Percentiles rank a stretch among this genome's conserved stretches.
phyloP scores from a whole-genome alignment of 2,113 vertebrate species.

The Candoia aspera region DNA sequence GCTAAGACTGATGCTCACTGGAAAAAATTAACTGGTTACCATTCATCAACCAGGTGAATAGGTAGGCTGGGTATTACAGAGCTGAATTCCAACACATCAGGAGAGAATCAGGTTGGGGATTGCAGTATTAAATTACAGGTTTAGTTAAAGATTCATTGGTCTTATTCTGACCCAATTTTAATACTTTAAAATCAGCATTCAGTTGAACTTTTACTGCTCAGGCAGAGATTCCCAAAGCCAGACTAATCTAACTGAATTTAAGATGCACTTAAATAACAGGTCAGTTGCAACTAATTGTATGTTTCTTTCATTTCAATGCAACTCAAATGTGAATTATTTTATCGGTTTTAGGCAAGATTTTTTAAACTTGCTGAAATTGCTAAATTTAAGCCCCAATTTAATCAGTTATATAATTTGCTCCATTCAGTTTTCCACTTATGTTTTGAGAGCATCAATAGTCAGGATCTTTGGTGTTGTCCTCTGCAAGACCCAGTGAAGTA shows the following conservation, averaged over 20 bases:
- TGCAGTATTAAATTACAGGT: background rate
- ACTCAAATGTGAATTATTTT: background rate
- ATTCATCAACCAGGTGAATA: background rate
- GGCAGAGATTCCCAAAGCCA: background rate
- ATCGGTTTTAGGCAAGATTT: background rate
- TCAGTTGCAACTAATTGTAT: background rate
- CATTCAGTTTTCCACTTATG: background rate
- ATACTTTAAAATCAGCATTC: background rate
- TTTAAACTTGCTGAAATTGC: background rate
- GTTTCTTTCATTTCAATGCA: background rate
- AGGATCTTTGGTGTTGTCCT: background rate
- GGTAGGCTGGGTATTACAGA: background rate
- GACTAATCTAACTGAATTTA: background rate
- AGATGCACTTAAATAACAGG: background rate
- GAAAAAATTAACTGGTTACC: accelerated
- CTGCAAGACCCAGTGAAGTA: background rate
- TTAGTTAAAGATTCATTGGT: background rate
- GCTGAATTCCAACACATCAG: background rate
- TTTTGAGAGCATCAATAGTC: background rate
- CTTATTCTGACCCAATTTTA: slow-evolving; percentile 8
- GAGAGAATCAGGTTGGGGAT: background rate
- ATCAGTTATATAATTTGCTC: background rate
- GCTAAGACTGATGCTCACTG: background rate
- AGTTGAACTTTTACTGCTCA: accelerated
- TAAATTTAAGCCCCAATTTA: background rate